These are phyloP conservation scores for Hermatobates lingyangjiaoensis DNA, from an alignment of 1,140 invertebrate genomes.

Conservation along the genomic window DNA sequence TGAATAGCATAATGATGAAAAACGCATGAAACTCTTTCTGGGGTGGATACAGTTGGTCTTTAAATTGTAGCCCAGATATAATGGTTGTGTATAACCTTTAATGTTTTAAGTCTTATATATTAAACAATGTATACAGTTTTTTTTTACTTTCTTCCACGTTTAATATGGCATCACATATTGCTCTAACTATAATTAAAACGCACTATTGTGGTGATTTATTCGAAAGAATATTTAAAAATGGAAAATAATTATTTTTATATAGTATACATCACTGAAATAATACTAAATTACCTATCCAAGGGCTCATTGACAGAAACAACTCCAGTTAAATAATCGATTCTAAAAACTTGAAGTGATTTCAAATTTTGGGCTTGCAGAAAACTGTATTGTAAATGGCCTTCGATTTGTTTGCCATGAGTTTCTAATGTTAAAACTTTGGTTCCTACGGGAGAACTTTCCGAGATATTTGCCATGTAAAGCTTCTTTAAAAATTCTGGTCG, in stretches of 20 bases:
- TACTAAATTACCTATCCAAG: conserved; percentile 37
- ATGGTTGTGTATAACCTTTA: too few relatives aligned
- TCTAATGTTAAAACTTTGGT: conserved; percentile 42
- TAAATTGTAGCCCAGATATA: too few relatives aligned
- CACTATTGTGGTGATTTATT: too few relatives aligned
- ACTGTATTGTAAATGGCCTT: conserved; percentile 53
- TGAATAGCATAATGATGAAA: too few relatives aligned
- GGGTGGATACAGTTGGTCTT: too few relatives aligned
- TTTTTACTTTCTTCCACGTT: too few relatives aligned
- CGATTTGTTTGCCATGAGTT: conserved; percentile 49
- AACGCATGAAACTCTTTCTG: too few relatives aligned
- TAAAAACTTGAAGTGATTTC: conserved; percentile 53
- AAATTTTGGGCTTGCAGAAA: conserved; percentile 53
- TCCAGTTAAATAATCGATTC: conserved; percentile 58
- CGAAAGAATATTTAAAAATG: neutral
- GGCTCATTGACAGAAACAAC: conserved; percentile 43
- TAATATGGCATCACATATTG: too few relatives aligned
- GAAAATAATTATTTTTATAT: neutral
- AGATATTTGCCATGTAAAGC: conserved; percentile 52
- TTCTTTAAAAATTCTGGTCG: conserved; percentile 50
- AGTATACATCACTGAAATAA: neutral
- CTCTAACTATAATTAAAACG: too few relatives aligned
- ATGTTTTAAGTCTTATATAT: too few relatives aligned
- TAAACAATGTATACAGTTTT: too few relatives aligned
- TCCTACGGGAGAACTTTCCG: conserved; percentile 43